phyloP scores from a whole-genome alignment of 2,888 invertebrate genomes.

The Noctuana brunneofusca region DNA sequence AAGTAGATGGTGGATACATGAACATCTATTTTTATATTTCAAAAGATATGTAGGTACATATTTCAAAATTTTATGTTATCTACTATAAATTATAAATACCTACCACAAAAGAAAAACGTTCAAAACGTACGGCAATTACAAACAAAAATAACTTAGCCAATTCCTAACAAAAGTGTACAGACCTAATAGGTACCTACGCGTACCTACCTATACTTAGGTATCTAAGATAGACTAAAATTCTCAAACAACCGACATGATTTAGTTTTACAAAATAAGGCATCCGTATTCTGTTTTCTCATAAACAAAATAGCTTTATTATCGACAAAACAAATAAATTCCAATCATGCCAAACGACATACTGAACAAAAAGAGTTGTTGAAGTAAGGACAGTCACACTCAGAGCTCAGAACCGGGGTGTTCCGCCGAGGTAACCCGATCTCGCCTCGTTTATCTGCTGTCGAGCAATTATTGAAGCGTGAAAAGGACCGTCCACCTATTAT shows the following conservation, averaged over 20 bases:
- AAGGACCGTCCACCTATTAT: conserved; percentile 82
- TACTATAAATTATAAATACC: neutral
- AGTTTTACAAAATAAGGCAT: no score
- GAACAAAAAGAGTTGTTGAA: conserved; percentile 32
- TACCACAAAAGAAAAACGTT: neutral
- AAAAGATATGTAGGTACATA: no score
- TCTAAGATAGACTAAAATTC: no score
- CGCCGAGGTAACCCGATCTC: conserved; percentile 68
- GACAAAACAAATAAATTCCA: conserved; percentile 6
- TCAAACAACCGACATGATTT: no score
- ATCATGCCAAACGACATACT: conserved; percentile 9
- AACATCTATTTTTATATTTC: neutral
- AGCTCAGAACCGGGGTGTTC: conserved; percentile 57
- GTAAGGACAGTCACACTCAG: conserved; percentile 53
- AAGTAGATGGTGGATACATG: neutral
- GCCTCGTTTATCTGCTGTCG: conserved; percentile 80
- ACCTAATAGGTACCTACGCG: no score
- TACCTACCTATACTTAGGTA: no score
- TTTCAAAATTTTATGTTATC: neutral
- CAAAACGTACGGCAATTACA: neutral
- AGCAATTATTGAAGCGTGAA: conserved; percentile 84
- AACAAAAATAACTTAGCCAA: neutral
- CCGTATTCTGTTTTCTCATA: neutral
- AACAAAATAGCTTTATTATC: neutral
- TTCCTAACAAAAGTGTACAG: no score